Base-by-base conservation (phyloP, 2,113 vertebrate species). In the Hepsetus odoe region DNA sequence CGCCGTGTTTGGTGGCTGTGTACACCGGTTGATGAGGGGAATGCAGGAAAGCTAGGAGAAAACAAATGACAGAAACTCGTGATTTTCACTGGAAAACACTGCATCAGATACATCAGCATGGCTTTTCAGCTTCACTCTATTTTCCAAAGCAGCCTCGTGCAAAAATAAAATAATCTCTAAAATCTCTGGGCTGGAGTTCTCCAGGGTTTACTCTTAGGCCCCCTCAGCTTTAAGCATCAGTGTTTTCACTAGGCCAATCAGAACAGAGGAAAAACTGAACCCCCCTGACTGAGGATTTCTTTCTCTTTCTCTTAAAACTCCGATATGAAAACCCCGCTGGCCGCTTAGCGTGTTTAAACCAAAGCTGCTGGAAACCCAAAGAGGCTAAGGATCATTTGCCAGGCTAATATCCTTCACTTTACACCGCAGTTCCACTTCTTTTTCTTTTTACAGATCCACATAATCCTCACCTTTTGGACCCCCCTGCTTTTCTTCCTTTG, bases 11-110 rank as follows among this genome's bases (percentile, higher is more conserved):
- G 20, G 97, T 97, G n/a, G 97, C 97, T 46, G 94, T 97, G 82
- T 99, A 99, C 46, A 99, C 97, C 32, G 97, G 97, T 83, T 97
- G 96, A 55, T 96, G 93, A 20, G 96, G 95, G 68, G 94, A 95
- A 62, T 97, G 96, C 72, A 96, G 90, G 81, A 99, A 96, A 55
- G 96, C 97, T 99, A 80, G 10, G 76, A 65, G 44, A 75, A 69
- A 79, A 56, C 22, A 80, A 38, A 74, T 42, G 58, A 53, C 12
- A 51, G 14, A 72, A 74, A 58, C 1, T 26, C 30, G 30, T 24
- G 70, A 9, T 53, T 12, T n/a, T n/a, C n/a, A n/a, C n/a, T n/a
- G n/a, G 32, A 69, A 51, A 22, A n/a, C 13, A 70, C 13, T 70
- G 4, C 26, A 59, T 51, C 16, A 5, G 10, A 0, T 4, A 14